Percentiles rank a stretch among this genome's conserved stretches.
Evolutionary conservation across 1,140 invertebrate species (phyloP).

Genomic region (Drosophila setifemur): DNA sequence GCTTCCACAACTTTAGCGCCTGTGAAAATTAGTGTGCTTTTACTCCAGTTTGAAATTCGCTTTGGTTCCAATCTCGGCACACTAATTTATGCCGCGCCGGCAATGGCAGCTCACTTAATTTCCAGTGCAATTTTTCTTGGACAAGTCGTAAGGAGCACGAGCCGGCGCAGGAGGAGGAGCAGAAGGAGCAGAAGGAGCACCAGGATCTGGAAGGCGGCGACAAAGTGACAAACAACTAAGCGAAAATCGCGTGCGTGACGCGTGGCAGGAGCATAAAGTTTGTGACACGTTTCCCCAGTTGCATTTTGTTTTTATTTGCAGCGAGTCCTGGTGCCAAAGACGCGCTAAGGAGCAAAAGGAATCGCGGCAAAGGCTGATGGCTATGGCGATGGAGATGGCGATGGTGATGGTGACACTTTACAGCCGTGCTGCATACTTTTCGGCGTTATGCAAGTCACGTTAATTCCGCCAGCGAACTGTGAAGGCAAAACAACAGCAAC

Average conservation of each 20-base stretch:
- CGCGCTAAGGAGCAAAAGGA: slow-evolving; percentile 52
- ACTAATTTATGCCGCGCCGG: slow-evolving; percentile 61
- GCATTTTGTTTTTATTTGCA: slow-evolving; percentile 63
- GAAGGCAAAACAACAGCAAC: slow-evolving; percentile 53
- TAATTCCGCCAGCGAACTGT: slow-evolving; percentile 72
- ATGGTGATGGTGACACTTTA: slow-evolving; percentile 69
- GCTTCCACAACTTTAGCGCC: slow-evolving; percentile 5
- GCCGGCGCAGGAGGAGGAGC: background rate
- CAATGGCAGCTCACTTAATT: slow-evolving; percentile 71
- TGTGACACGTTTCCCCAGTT: slow-evolving; percentile 78
- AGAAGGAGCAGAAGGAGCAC: slow-evolving; percentile 3
- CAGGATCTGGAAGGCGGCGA: slow-evolving; percentile 20
- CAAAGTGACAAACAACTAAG: slow-evolving; percentile 79
- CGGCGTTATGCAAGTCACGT: slow-evolving; percentile 76
- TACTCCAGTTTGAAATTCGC: slow-evolving; percentile 15
- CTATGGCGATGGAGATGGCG: slow-evolving; percentile 52
- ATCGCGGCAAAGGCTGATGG: slow-evolving; percentile 21
- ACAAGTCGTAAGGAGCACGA: slow-evolving; percentile 25
- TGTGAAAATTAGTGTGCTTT: slow-evolving; percentile 13
- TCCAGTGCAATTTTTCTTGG: slow-evolving; percentile 62
- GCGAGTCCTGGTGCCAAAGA: slow-evolving; percentile 15
- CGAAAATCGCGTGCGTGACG: slow-evolving; percentile 79
- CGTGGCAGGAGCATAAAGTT: slow-evolving; percentile 77
- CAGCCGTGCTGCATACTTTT: slow-evolving; percentile 71
- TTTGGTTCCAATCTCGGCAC: slow-evolving; percentile 44